Evolutionary conservation across 2,113 vertebrate species (phyloP).

Genomic region (Tichodroma muraria): DNA sequence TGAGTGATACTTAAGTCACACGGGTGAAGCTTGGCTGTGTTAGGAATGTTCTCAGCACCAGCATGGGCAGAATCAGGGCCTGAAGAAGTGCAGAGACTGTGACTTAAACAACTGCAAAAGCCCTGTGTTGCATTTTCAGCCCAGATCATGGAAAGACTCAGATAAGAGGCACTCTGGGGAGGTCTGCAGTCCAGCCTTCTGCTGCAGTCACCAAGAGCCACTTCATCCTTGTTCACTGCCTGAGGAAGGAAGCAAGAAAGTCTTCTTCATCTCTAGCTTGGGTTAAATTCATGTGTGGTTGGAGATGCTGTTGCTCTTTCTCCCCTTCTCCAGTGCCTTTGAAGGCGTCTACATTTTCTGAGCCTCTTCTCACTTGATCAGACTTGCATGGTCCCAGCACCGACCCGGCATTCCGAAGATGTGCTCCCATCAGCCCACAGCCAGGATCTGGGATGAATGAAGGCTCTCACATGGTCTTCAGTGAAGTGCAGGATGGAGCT

Average conservation of each 20-base stretch:
- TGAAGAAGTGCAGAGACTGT: neutral
- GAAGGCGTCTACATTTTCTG: neutral
- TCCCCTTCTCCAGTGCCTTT: neutral
- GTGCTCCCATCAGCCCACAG: neutral
- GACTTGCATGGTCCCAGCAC: neutral
- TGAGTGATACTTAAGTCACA: neutral
- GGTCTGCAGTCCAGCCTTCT: neutral
- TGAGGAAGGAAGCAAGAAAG: neutral
- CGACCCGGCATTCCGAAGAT: rapidly evolving
- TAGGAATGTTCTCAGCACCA: neutral
- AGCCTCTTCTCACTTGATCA: neutral
- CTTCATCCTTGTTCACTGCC: neutral
- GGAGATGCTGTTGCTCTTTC: neutral
- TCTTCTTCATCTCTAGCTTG: neutral
- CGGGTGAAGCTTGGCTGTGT: neutral
- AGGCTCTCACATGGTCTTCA: neutral
- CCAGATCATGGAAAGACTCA: neutral
- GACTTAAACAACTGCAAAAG: neutral
- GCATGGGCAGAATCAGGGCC: neutral
- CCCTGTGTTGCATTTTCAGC: neutral
- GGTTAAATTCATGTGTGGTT: neutral
- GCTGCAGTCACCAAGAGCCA: neutral
- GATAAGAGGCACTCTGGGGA: neutral
- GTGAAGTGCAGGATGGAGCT: neutral
- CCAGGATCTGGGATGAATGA: neutral